Conservation (phyloP, 2,797 vertebrate genomes). For the Acrossocheilus fasciatus region DNA sequence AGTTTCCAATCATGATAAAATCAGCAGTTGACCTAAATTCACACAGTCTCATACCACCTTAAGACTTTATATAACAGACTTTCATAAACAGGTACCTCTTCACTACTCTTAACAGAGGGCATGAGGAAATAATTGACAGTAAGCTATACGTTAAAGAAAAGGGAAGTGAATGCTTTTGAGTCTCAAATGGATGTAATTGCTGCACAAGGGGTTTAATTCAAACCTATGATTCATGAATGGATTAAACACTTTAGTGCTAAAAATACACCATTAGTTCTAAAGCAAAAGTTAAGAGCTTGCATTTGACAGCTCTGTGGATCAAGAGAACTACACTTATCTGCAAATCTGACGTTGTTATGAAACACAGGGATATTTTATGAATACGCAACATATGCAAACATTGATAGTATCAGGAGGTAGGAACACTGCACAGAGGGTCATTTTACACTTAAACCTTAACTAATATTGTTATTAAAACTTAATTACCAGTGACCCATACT, state of each 20-base stretch:
- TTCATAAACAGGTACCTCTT: not conserved
- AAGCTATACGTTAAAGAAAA: not conserved
- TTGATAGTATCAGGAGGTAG: not conserved
- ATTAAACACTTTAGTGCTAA: not conserved
- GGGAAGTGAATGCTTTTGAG: not conserved
- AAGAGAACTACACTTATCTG: not conserved
- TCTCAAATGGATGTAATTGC: not conserved
- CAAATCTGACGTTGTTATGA: slow-evolving; percentile 14
- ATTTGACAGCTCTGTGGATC: slow-evolving; percentile 7
- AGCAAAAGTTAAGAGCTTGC: not conserved
- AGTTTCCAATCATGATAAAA: not conserved
- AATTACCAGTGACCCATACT: not conserved
- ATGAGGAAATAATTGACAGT: not conserved
- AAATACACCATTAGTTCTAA: not conserved
- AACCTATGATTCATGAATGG: not conserved
- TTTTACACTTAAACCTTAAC: not conserved
- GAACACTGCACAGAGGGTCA: not conserved
- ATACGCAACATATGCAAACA: not conserved
- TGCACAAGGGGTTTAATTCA: slow-evolving; percentile 5
- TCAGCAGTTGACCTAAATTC: not conserved
- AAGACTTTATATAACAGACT: slow-evolving; percentile 8
- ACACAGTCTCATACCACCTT: not conserved
- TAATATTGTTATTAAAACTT: not conserved
- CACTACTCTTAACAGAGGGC: not conserved
- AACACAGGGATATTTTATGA: not conserved